These are phyloP conservation scores for Pristionchus entomophagus DNA, from an alignment of 2,888 invertebrate genomes.

Conservation along the genomic window DNA sequence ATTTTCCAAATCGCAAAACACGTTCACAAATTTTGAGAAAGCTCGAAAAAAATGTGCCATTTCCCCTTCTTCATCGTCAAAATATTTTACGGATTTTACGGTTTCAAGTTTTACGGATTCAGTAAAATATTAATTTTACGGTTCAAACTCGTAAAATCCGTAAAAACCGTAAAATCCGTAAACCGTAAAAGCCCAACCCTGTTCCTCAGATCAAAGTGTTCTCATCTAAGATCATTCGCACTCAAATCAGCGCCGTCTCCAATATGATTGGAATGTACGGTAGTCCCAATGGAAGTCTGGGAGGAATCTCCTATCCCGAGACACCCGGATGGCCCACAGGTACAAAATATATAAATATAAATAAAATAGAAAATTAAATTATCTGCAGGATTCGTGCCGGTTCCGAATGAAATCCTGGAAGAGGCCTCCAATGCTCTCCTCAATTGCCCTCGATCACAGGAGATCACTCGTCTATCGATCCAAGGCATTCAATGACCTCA, in stretches of 20 bases:
- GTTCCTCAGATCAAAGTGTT: not conserved
- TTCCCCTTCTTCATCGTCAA: too few species aligned
- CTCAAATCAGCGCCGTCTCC: not conserved
- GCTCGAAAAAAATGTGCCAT: too few species aligned
- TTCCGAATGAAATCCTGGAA: not conserved
- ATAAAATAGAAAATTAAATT: too few species aligned
- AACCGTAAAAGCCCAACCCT: too few species aligned
- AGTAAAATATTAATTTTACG: too few species aligned
- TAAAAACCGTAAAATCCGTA: too few species aligned
- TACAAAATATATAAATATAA: too few species aligned
- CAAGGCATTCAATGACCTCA: not conserved
- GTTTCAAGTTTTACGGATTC: too few species aligned
- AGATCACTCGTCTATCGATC: not conserved
- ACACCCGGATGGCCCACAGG: not conserved
- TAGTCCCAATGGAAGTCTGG: not conserved
- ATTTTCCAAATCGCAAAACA: too few species aligned
- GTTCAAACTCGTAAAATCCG: too few species aligned
- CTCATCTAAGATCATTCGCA: slow-evolving; percentile 8
- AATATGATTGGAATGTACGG: slow-evolving; percentile 33
- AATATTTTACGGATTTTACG: too few species aligned
- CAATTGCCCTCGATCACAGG: not conserved
- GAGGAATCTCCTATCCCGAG: slow-evolving; percentile 15
- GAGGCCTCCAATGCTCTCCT: slow-evolving; percentile 17
- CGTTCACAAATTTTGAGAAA: too few species aligned
- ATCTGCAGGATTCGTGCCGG: not conserved